phyloP scores from a whole-genome alignment of 1,140 invertebrate genomes.

The Episyrphus balteatus region DNA sequence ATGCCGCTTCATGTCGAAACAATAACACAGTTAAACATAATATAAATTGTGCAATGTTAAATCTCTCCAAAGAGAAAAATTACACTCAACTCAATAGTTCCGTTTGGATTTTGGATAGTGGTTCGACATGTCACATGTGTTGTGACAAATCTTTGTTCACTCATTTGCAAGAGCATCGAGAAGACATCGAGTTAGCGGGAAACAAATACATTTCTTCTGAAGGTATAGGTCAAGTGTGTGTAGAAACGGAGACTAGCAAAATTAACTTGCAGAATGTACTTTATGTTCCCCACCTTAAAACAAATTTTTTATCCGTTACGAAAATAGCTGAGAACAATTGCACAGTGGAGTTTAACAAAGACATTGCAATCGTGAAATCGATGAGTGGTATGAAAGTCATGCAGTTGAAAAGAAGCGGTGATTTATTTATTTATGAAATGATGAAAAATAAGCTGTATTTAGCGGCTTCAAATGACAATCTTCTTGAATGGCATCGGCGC shows the following conservation, averaged over 20 bases:
- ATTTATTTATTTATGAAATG: background rate
- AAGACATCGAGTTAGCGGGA: background rate
- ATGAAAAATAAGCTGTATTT: background rate
- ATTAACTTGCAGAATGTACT: slow-evolving; percentile 1
- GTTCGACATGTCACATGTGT: slow-evolving; percentile 1
- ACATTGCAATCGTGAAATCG: background rate
- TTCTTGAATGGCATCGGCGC: background rate
- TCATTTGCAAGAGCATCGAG: background rate
- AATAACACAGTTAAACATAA: too few relatives aligned
- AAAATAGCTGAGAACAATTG: background rate
- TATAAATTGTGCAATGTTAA: too few relatives aligned
- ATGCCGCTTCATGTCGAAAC: too few relatives aligned
- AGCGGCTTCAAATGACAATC: background rate
- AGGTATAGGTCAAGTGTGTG: slow-evolving; percentile 1
- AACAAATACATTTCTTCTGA: background rate
- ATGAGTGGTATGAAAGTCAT: background rate
- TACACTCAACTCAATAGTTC: too few relatives aligned
- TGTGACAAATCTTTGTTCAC: background rate
- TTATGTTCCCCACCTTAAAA: slow-evolving; percentile 1
- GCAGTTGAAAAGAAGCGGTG: background rate
- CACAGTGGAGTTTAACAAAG: background rate
- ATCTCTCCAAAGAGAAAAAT: too few relatives aligned
- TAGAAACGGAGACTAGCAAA: background rate
- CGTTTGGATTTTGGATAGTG: too few relatives aligned
- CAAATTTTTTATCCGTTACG: slow-evolving; percentile 4